phyloP scores from a whole-genome alignment of 2,113 vertebrate species.

The Ophthalmolycus amberensis region DNA sequence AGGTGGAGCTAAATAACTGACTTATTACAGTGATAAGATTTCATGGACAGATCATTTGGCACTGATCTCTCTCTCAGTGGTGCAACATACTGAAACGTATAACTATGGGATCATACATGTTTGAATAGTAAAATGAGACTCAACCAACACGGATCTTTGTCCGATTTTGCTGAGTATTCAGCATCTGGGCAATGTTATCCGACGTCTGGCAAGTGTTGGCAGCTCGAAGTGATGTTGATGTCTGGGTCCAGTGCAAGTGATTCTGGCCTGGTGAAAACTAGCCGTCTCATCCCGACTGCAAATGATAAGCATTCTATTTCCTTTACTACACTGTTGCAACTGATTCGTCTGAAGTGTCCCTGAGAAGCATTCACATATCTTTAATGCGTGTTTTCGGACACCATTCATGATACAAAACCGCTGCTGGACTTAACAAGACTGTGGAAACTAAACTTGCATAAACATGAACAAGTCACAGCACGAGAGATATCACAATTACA shows the following conservation, averaged over 20 bases:
- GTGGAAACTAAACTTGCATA: constrained; percentile 5
- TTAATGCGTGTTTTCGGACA: not conserved
- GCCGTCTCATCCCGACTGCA: not conserved
- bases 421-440: not conserved
- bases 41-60: not conserved
- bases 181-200: not conserved
- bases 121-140: not conserved
- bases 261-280: not conserved
- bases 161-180: not conserved
- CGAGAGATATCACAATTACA: not conserved
- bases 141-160: not conserved
- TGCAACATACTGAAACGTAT: not conserved
- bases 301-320: not conserved
- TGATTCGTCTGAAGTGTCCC: not conserved
- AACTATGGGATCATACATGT: not conserved
- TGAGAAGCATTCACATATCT: not conserved
- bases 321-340: not conserved
- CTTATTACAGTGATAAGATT: constrained; percentile 1
- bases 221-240: not conserved
- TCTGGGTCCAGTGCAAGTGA: not conserved
- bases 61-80: not conserved
- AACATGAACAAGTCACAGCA: not conserved
- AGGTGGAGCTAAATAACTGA: constrained; percentile 64
- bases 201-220: not conserved
- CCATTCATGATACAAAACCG: not conserved